Base-by-base conservation (phyloP, 2,113 vertebrate genomes). In the Gymnobelideus leadbeateri region DNA sequence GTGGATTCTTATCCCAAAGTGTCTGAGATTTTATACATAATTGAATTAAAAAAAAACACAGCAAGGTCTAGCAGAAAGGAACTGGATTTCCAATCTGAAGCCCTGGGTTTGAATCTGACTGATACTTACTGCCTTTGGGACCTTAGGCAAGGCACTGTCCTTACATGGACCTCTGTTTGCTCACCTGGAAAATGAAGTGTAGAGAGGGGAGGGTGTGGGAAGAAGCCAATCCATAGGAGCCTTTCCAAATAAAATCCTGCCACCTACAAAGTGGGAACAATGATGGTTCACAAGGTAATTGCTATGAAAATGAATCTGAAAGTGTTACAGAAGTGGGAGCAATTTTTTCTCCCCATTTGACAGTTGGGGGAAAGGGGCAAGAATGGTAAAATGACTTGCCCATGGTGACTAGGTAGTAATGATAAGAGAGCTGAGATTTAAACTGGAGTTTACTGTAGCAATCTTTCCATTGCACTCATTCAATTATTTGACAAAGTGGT, bases 1-100 rank as follows among this genome's bases (percentile, higher is more conserved):
- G 7, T 31, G 93, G 49, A 93, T 97, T 96, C 95, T 77, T 95
- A 91, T 95, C 91, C 37, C 9, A 97, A 92, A 92, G 31, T n/a
- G 93, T 92, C 89, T 95, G 89, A 50, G 43, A 90, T 95, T 96
- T 91, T 19, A 92, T 94, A 91, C 1, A 16, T 77, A 68, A 68
- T 4, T 68, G 55, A 28, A 54, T 54, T 24, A 28, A 2, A 10
- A 10, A 57, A 28, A 57, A 10, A 28, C 28, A 10, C 1, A 51
- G 1, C 16, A 57, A 19, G 28, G 28, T 61, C 57, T 61, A 14
- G 31, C 1, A 4, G 28, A 61, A 61, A 61, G 57, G 12, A 12
- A 31, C 10, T 61, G 57, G 57, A 37, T 61, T 61, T 61, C 31
- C 0, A 61, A 61, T 61, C 28, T 31, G 57, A 61, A 61, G 57